Percentiles rank a stretch among this genome's conserved stretches.
These are phyloP conservation scores for Gortyna flavago DNA, from an alignment of 2,888 invertebrate genomes.

Conservation along the genomic window DNA sequence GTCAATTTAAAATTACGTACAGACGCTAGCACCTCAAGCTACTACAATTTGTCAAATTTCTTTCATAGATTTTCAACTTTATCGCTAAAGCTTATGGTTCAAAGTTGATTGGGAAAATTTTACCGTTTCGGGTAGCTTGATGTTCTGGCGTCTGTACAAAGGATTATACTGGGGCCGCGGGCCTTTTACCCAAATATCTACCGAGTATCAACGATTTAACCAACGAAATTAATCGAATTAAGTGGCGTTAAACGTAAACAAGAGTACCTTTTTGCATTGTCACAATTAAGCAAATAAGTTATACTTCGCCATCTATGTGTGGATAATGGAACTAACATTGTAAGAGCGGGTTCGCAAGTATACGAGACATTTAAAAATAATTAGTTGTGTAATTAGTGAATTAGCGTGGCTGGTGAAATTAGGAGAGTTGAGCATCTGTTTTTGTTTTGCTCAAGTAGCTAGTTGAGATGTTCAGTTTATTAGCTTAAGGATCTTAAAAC, in stretches of 20 bases:
- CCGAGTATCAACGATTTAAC: conserved; percentile 50
- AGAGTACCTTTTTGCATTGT: conserved; percentile 56
- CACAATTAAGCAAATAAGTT: conserved; percentile 61
- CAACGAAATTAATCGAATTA: conserved; percentile 59
- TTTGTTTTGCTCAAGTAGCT: conserved; percentile 46
- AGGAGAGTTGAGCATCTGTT: conserved; percentile 59
- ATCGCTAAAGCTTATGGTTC: no score
- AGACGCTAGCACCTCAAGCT: no score
- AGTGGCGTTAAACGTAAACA: conserved; percentile 51
- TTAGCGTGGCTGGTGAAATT: conserved; percentile 57
- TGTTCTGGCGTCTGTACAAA: no score
- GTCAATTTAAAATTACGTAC: conserved; percentile 53
- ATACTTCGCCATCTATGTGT: conserved; percentile 43
- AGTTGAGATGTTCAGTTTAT: conserved; percentile 33
- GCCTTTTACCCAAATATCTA: conserved; percentile 24
- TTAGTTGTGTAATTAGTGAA: conserved; percentile 67
- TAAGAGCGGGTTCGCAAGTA: conserved; percentile 37
- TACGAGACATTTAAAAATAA: conserved; percentile 66
- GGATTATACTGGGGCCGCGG: conserved; percentile 29
- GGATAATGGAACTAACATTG: conserved; percentile 38
- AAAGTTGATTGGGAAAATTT: no score
- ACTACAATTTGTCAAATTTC: no score
- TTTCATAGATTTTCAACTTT: no score
- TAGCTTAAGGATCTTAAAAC: conserved; percentile 28
- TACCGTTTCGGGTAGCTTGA: no score